phyloP scores from a whole-genome alignment of 2,113 vertebrate species.

The Equus quagga region DNA sequence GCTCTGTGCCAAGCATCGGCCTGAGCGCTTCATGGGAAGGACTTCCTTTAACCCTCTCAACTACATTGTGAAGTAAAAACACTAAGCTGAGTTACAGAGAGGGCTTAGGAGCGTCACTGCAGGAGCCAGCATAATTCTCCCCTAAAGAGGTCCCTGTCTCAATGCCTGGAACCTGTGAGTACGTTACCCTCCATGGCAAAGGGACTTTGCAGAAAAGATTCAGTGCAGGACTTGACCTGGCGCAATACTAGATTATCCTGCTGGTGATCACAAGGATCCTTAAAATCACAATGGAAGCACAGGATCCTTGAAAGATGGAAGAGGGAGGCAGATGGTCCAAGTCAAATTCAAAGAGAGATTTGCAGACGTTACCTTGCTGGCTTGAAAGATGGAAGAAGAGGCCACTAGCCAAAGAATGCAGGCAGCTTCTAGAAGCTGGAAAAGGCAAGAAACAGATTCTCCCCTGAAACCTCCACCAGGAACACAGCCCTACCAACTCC shows the following conservation, averaged over 20 bases:
- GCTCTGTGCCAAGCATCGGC: background rate
- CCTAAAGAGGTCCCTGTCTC: background rate
- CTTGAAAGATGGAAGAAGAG: background rate
- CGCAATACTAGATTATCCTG: background rate
- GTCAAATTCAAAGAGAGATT: background rate
- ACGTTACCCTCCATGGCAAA: background rate
- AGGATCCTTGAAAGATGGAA: background rate
- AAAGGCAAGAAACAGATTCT: background rate
- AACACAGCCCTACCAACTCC: background rate
- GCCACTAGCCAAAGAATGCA: background rate
- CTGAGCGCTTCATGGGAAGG: background rate
- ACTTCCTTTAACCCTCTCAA: background rate
- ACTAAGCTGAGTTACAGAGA: rapidly evolving
- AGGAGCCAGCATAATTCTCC: background rate
- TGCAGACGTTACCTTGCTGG: background rate
- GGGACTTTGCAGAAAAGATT: background rate
- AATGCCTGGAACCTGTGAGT: background rate
- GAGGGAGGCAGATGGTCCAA: background rate
- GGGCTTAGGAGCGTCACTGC: background rate
- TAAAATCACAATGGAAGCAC: background rate
- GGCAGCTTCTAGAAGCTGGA: background rate
- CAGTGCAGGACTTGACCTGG: background rate
- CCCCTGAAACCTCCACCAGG: background rate
- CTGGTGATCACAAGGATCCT: background rate
- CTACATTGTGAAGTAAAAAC: background rate